Evolutionary conservation across 2,113 vertebrate species (phyloP), one percentile per base, ranked within the genome.

Genomic region (Nyctereutes procyonoides): DNA sequence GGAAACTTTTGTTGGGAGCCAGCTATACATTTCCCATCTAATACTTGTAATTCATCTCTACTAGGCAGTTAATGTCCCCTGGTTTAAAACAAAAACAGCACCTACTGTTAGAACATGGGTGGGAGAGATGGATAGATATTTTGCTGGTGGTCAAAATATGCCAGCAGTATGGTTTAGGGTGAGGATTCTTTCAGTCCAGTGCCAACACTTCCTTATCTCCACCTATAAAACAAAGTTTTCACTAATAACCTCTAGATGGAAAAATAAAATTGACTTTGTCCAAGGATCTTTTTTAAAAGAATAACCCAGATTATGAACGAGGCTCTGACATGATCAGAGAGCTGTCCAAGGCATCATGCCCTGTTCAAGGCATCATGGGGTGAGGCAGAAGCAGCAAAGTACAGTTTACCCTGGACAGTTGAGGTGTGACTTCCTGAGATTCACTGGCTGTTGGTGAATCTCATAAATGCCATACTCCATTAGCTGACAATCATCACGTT

Each of bases 341-440:
- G 22, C 30, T 48, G 67, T 43, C 43, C 43, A 56, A 84, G 55
- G 43, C 43, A 43, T 35, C 80, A 16, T 17, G 5, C 11, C 55
- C 26, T 17, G 58, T 30, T 35, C 20, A 48, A 73, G 79, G 10
- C 20, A 2, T 48, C 17, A 15, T 15, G 35, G 28, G 5, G 38
- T 43, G 26, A 20, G 63, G 30, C 35, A 53, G 32, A n/a, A 17
- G 19, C n/a, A 48, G 55, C 22, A 51, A 35, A 76, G 4, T 20
- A n/a, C 80, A 19, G 35, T n/a, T 14, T 38, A 74, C 30, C 22
- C 9, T 1, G 6, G 43, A 48, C 19, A 5, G 35, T 26, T 7
- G 8, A 8, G 24, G n/a, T 10, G 10, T 1, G 16, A 32, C 24
- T 16, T 8, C 19, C 17, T 10, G 17, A 14, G 35, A 9, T 3